phyloP scores from a whole-genome alignment of 2,797 vertebrate genomes.

The Gephyroberyx darwinii region DNA sequence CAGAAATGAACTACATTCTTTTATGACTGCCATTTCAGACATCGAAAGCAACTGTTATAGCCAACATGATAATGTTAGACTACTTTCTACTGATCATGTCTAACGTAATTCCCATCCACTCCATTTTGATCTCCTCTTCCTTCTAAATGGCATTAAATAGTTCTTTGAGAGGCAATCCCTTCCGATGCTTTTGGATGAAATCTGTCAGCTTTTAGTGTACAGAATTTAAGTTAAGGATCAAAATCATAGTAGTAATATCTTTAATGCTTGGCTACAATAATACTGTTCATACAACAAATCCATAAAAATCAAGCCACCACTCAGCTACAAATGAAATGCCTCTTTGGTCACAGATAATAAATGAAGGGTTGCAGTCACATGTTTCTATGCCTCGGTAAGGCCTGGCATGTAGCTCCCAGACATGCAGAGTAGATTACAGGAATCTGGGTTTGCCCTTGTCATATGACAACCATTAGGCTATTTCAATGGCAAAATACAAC shows the following conservation, averaged over 20 bases:
- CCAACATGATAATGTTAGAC: too few relatives aligned
- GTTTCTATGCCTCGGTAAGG: neutral
- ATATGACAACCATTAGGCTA: slow-evolving; percentile 21
- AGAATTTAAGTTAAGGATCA: neutral
- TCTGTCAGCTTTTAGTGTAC: neutral
- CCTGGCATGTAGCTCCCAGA: slow-evolving; percentile 7
- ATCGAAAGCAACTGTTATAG: too few relatives aligned
- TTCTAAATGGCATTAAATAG: too few relatives aligned
- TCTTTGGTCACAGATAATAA: slow-evolving; percentile 37
- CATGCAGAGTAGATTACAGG: slow-evolving; percentile 6
- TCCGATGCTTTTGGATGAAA: neutral
- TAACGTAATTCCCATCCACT: too few relatives aligned
- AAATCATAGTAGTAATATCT: neutral
- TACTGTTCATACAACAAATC: neutral
- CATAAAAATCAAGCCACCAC: slow-evolving; percentile 7
- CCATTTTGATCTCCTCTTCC: too few relatives aligned
- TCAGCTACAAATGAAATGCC: slow-evolving; percentile 21
- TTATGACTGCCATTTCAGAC: too few relatives aligned
- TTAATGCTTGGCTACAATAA: slow-evolving; percentile 10
- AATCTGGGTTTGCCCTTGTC: slow-evolving; percentile 17
- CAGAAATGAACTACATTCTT: too few relatives aligned
- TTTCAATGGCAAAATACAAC: slow-evolving; percentile 16
- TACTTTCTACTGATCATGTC: too few relatives aligned
- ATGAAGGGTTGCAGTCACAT: slow-evolving; percentile 25
- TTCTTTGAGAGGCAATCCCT: neutral